These are phyloP conservation scores for Xestia sexstrigata DNA, from an alignment of 2,888 invertebrate genomes.

Conservation along the genomic window DNA sequence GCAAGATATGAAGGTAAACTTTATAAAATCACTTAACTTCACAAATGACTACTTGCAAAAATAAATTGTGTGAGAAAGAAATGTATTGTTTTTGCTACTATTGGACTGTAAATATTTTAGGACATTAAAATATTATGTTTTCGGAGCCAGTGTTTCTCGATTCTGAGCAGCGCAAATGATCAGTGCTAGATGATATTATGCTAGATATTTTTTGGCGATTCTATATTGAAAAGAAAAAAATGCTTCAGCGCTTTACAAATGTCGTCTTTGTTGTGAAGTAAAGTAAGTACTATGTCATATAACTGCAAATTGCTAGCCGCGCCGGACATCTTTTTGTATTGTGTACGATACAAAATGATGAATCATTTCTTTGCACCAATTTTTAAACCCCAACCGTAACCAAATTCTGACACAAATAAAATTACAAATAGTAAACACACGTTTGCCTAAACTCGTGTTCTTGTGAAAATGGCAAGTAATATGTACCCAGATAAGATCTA, in stretches of 20 bases:
- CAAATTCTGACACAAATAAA: background rate
- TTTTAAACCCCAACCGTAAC: background rate
- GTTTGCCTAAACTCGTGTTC: constrained; percentile 24
- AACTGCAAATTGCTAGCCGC: background rate
- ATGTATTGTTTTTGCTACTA: background rate
- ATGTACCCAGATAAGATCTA: constrained; percentile 29
- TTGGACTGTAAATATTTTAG: background rate
- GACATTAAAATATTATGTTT: background rate
- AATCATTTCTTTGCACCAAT: background rate
- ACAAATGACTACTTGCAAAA: too few species aligned
- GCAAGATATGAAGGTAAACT: too few species aligned
- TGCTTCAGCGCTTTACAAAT: background rate
- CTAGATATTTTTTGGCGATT: background rate
- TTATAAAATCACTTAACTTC: background rate
- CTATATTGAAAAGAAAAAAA: background rate
- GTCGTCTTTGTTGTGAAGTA: background rate
- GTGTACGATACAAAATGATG: too few species aligned
- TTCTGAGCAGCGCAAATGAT: too few species aligned
- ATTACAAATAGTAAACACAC: constrained; percentile 15
- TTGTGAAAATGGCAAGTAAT: constrained; percentile 43
- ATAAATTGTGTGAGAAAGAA: background rate
- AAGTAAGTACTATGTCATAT: background rate
- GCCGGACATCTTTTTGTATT: too few species aligned
- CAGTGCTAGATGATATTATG: too few species aligned
- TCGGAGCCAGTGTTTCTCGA: background rate